Evolutionary conservation across 2,797 vertebrate species (phyloP).

Genomic region (Neosalanx taihuensis): DNA sequence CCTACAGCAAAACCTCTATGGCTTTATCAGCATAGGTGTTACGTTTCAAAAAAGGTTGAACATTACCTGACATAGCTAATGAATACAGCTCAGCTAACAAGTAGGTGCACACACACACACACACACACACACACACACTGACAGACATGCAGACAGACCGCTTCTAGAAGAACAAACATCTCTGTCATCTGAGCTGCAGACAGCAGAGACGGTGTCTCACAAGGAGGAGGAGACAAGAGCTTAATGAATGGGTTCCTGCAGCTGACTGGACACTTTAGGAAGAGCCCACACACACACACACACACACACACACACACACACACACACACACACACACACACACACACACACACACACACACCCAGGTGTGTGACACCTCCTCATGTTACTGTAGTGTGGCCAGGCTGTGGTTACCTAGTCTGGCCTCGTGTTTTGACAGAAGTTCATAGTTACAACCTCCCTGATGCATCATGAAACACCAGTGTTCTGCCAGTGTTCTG

Average conservation of each 20-base stretch:
- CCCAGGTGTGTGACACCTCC: neutral
- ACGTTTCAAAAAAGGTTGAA: too few species aligned
- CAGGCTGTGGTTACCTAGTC: neutral
- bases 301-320: too few species aligned
- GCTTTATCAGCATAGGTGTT: too few species aligned
- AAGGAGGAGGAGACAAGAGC: neutral
- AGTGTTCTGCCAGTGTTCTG: too few species aligned
- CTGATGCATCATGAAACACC: too few species aligned
- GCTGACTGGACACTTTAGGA: slow-evolving; percentile 4
- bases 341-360: too few species aligned
- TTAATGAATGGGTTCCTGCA: neutral
- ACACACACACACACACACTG: neutral
- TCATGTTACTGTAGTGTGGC: neutral
- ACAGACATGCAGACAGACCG: neutral
- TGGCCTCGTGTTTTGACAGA: neutral
- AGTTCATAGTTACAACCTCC: too few species aligned
- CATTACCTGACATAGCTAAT: neutral
- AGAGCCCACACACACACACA: neutral
- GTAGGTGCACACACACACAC: neutral
- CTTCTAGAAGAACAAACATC: neutral
- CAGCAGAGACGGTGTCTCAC: neutral
- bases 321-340: too few species aligned
- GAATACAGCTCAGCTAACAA: neutral
- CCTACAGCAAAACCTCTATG: too few species aligned
- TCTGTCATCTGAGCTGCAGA: slow-evolving; percentile 6